These are phyloP conservation scores for Ophion costatus DNA, from an alignment of 2,888 invertebrate species.

Conservation along the genomic window DNA sequence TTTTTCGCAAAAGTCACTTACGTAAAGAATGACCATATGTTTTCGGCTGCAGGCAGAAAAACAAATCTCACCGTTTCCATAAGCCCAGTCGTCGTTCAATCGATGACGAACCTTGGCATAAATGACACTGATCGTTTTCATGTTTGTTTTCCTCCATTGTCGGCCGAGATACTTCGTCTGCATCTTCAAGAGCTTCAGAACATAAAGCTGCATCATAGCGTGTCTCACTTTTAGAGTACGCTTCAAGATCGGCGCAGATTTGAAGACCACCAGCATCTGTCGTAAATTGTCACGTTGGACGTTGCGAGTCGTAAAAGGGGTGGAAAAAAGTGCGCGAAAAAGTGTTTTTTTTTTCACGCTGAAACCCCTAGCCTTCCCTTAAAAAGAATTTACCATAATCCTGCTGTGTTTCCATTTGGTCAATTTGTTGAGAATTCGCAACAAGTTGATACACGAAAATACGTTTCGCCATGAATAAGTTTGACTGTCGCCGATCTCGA, in stretches of 20 bases:
- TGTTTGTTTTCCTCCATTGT: slow-evolving; percentile 99
- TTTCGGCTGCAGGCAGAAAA: background rate
- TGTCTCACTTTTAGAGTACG: slow-evolving; percentile 97
- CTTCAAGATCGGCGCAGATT: slow-evolving; percentile 99
- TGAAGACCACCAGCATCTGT: slow-evolving; percentile 98
- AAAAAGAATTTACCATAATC: slow-evolving; percentile 89
- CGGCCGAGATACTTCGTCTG: slow-evolving; percentile 99
- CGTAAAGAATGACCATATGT: too few relatives aligned
- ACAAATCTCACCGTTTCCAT: slow-evolving; percentile 92
- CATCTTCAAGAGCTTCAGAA: slow-evolving; percentile 98
- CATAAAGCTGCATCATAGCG: slow-evolving; percentile 98
- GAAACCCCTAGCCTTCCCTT: too few relatives aligned
- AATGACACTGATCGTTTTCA: slow-evolving; percentile 99
- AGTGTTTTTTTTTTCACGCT: too few relatives aligned
- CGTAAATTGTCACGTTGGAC: background rate
- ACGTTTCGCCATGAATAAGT: slow-evolving; percentile 99
- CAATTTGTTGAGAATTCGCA: slow-evolving; percentile 98
- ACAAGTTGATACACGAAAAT: slow-evolving; percentile 98
- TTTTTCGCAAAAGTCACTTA: too few relatives aligned
- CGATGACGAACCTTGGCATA: slow-evolving; percentile 98
- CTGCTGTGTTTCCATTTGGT: slow-evolving; percentile 99
- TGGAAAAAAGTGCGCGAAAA: too few relatives aligned
- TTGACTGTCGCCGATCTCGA: slow-evolving; percentile 93
- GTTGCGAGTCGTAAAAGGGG: background rate
- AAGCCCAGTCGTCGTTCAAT: slow-evolving; percentile 99